These are phyloP conservation scores for Stegodyphus mimosarum DNA, from an alignment of 1,140 invertebrate species.

Conservation along the genomic window DNA sequence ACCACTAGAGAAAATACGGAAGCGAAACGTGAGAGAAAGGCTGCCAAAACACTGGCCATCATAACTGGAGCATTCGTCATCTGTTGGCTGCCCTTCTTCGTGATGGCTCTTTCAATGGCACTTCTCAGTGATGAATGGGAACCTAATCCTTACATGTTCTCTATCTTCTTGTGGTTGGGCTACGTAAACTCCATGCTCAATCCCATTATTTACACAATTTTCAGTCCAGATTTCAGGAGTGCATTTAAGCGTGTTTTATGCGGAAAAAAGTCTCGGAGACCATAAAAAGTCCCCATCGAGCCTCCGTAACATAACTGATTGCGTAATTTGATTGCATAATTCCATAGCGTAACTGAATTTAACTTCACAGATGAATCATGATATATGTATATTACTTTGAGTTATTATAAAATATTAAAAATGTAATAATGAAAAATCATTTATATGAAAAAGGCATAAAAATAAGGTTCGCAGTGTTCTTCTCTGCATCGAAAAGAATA, in stretches of 20 bases:
- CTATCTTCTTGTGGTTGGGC: conserved; percentile 88
- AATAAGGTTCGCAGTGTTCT: no score
- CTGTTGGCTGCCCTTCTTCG: conserved; percentile 95
- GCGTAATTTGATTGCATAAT: no score
- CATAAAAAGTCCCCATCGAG: background rate
- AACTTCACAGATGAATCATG: no score
- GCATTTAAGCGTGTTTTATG: conserved; percentile 62
- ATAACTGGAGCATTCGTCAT: conserved; percentile 91
- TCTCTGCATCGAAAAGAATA: no score
- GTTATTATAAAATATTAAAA: no score
- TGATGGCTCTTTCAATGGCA: conserved; percentile 86
- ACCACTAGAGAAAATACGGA: conserved; percentile 80
- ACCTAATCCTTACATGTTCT: conserved; percentile 80
- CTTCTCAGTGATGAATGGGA: conserved; percentile 78
- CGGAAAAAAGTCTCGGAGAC: conserved; percentile 22
- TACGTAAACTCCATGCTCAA: conserved; percentile 93
- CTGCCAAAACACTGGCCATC: conserved; percentile 66
- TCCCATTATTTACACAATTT: conserved; percentile 87
- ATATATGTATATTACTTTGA: no score
- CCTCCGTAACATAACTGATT: no score
- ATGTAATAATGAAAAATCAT: no score
- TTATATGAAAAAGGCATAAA: no score
- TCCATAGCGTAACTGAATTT: no score
- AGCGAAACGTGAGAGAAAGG: conserved; percentile 84
- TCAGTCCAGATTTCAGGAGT: conserved; percentile 63